Percentiles rank a stretch among this genome's conserved stretches.
Evolutionary conservation across 2,797 vertebrate species (phyloP).

Genomic region (Chloroceryle inda): DNA sequence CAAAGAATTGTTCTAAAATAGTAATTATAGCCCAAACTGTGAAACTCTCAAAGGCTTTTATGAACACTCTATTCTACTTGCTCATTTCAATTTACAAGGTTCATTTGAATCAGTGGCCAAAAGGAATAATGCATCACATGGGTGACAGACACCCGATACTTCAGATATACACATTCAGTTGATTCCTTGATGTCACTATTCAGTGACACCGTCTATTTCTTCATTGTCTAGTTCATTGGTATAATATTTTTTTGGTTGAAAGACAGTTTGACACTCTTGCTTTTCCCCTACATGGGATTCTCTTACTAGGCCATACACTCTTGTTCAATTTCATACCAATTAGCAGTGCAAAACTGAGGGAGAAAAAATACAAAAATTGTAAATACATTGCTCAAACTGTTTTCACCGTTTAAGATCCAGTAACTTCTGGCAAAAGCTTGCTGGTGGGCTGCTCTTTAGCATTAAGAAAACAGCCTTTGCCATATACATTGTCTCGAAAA

Average conservation of each 20-base stretch:
- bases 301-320: neutral
- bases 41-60: constrained; percentile 32
- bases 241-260: neutral
- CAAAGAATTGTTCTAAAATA: constrained; percentile 14
- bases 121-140: neutral
- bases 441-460: neutral
- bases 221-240: neutral
- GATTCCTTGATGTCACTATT: neutral
- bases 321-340: constrained; percentile 16
- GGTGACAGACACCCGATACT: neutral
- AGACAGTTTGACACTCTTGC: neutral
- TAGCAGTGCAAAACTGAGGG: neutral
- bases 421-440: neutral
- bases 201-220: neutral
- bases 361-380: neutral
- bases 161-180: neutral
- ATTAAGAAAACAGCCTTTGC: neutral
- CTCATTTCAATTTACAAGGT: constrained; percentile 52
- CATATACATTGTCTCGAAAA: neutral
- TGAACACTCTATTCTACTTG: neutral
- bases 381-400: neutral
- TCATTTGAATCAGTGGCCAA: constrained; percentile 32
- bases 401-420: neutral
- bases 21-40: constrained; percentile 44
- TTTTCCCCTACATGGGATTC: neutral